These are phyloP conservation scores for Ifrita kowaldi DNA, from an alignment of 2,113 vertebrate genomes.

Conservation along the genomic window DNA sequence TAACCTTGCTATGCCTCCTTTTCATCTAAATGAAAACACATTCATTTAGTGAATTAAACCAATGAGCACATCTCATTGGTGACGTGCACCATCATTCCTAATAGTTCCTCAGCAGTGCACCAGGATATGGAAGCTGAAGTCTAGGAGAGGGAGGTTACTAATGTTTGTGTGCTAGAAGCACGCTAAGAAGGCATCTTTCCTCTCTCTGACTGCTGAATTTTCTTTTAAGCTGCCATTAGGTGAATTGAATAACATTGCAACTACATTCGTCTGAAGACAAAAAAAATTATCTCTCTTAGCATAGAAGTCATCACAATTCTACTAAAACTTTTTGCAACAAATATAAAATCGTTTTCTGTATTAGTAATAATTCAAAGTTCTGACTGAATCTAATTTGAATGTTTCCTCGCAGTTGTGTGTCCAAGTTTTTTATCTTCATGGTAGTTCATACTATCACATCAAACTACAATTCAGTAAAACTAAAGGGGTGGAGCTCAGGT, in stretches of 20 bases:
- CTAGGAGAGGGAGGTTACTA: not conserved
- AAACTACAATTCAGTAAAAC: slow-evolving; percentile 19
- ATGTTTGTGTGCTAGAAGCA: not conserved
- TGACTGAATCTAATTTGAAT: not conserved
- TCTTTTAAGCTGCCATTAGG: slow-evolving; percentile 17
- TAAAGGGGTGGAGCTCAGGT: slow-evolving; percentile 12
- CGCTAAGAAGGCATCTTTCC: not conserved
- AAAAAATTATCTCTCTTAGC: not conserved
- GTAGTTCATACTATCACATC: not conserved
- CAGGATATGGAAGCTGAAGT: not conserved
- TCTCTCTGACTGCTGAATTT: slow-evolving; percentile 11
- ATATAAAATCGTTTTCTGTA: not conserved
- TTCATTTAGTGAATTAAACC: not conserved
- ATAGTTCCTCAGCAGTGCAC: not conserved
- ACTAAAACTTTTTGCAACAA: slow-evolving; percentile 17
- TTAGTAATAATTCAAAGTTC: not conserved
- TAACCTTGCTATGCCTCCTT: not conserved
- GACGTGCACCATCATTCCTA: not conserved
- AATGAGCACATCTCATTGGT: not conserved
- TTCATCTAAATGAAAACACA: not conserved
- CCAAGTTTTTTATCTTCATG: not conserved
- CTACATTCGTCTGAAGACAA: slow-evolving; percentile 11
- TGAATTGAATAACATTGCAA: slow-evolving; percentile 39
- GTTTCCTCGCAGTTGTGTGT: not conserved
- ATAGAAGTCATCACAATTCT: slow-evolving; percentile 47